Evolutionary conservation across 2,113 vertebrate species (phyloP).

Genomic region (Ailuropoda melanoleuca): DNA sequence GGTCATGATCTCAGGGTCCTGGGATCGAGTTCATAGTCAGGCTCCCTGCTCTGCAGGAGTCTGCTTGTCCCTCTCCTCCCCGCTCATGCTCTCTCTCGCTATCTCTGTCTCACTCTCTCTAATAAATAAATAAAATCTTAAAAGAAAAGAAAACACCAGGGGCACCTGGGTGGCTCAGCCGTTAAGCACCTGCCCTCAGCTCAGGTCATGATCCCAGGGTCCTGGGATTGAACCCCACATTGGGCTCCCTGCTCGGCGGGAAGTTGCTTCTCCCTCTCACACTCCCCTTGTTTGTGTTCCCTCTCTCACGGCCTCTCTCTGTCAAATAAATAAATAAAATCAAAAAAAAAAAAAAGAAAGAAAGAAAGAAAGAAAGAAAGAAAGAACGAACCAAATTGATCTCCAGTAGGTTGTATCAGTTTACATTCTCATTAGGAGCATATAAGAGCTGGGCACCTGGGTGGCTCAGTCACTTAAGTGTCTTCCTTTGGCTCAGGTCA

Average conservation of each 20-base stretch:
- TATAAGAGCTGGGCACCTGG: too few relatives aligned
- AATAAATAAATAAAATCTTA: too few relatives aligned
- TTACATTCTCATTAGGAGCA: background rate
- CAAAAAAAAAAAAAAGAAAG: background rate
- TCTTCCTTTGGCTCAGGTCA: too few relatives aligned
- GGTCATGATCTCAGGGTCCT: background rate
- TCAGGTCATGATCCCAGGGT: background rate
- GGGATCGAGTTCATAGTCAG: background rate
- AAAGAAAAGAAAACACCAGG: background rate
- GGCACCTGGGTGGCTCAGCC: background rate
- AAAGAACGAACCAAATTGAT: background rate
- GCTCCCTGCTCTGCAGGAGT: background rate
- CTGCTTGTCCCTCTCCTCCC: background rate
- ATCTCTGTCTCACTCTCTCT: too few relatives aligned
- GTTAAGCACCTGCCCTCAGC: background rate
- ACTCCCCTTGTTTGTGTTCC: background rate
- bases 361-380: too few relatives aligned
- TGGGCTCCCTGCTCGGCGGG: background rate
- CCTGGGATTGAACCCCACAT: background rate
- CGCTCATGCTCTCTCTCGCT: too few relatives aligned
- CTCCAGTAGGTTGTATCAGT: background rate
- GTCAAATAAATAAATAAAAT: background rate
- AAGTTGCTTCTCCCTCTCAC: background rate
- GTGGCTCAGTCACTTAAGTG: too few relatives aligned
- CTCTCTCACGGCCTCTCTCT: background rate